These are phyloP conservation scores for Xestia rhomboidea DNA, from an alignment of 2,888 invertebrate genomes.

Conservation along the genomic window DNA sequence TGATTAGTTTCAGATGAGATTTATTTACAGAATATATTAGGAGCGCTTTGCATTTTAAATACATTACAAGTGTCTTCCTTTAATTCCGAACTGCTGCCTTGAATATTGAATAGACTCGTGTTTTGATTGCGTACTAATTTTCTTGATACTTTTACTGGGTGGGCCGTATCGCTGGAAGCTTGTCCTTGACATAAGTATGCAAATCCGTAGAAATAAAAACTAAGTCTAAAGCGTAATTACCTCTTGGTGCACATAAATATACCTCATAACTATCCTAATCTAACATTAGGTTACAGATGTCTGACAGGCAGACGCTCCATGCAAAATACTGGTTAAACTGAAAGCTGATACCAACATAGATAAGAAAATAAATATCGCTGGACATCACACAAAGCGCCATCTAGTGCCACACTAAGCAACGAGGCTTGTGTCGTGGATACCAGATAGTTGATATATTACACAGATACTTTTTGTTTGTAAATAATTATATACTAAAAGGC, in stretches of 20 bases:
- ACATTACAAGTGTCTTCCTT: constrained; percentile 52
- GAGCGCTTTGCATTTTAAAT: constrained; percentile 53
- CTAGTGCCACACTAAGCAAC: no score
- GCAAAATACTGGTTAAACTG: no score
- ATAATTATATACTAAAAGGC: no score
- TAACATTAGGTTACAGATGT: no score
- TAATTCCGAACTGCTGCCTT: constrained; percentile 37
- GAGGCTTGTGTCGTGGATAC: no score
- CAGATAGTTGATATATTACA: no score
- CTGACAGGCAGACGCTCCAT: no score
- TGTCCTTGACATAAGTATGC: background rate
- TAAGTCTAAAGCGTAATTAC: background rate
- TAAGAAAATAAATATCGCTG: no score
- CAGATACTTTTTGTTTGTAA: no score
- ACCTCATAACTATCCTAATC: no score
- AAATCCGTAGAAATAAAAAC: background rate
- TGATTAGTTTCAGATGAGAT: constrained; percentile 50
- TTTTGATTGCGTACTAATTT: constrained; percentile 33
- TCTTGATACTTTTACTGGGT: constrained; percentile 24
- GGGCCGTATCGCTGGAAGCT: background rate
- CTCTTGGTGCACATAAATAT: no score
- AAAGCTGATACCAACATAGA: background rate
- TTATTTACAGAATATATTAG: constrained; percentile 52
- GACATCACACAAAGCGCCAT: no score
- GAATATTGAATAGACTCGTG: constrained; percentile 38